Evolutionary conservation across 2,888 invertebrate species (phyloP).

Genomic region (Teleiodes luculella): DNA sequence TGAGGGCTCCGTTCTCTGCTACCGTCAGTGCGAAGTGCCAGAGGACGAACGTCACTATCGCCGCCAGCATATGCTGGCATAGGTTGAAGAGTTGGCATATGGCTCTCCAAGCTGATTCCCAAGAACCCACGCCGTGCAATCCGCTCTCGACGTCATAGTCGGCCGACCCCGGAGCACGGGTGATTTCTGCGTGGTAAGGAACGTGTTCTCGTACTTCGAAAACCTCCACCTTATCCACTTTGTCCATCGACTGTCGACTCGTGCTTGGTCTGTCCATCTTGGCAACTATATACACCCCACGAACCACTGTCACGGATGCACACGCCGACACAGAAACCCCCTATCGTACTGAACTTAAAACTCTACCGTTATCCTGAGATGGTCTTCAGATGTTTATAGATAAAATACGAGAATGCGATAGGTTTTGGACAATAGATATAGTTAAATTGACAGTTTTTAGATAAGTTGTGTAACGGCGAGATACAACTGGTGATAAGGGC

Average conservation of each 20-base stretch:
- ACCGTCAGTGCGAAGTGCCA: constrained; percentile 68
- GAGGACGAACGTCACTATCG: constrained; percentile 65
- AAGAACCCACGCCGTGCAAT: constrained; percentile 43
- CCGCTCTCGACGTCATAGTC: constrained; percentile 67
- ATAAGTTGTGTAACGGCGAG: constrained; percentile 65
- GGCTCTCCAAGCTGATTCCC: constrained; percentile 64
- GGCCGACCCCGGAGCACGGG: constrained; percentile 48
- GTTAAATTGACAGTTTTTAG: constrained; percentile 58
- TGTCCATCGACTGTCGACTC: constrained; percentile 58
- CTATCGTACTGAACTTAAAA: constrained; percentile 44
- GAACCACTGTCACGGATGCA: constrained; percentile 37
- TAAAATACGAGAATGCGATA: constrained; percentile 47
- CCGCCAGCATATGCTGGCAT: constrained; percentile 67
- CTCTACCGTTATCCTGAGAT: constrained; percentile 27
- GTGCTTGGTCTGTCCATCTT: constrained; percentile 67
- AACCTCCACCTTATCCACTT: constrained; percentile 64
- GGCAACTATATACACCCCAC: constrained; percentile 38
- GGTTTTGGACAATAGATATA: constrained; percentile 41
- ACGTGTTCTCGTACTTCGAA: constrained; percentile 70
- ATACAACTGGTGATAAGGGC: constrained; percentile 41
- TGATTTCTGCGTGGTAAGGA: constrained; percentile 67
- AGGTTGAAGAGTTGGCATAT: constrained; percentile 68
- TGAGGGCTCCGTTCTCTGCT: constrained; percentile 58
- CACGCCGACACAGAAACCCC: constrained; percentile 41
- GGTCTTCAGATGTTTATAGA: constrained; percentile 38